Evolutionary conservation across 2,888 invertebrate genomes (phyloP), one percentile per base, ranked within the genome.

Genomic region (Tachina lurida): DNA sequence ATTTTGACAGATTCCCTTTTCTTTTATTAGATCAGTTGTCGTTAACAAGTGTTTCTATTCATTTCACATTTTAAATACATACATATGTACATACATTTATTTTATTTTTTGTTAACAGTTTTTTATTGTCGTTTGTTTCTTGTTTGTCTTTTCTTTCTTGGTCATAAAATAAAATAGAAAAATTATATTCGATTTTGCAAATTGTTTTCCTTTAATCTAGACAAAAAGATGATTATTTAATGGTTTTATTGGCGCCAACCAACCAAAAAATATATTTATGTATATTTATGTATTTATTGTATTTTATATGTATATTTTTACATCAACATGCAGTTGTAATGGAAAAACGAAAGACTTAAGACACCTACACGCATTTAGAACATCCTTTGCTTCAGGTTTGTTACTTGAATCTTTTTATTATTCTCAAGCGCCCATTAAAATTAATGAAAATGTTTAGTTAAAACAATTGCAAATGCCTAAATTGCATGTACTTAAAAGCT

Each of bases 21-120:
- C 39, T 75, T 90, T 91, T 91, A 90, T 91, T 91, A 88, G 90
- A 90, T 89, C 91, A 89, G 87, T 19, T 54, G 68, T 45, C 52
- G 60, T 52, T 2, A 43, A 73, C 75, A 83, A 83, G 83, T 82
- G 74, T 58, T 63, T 62, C 39, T 70, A 45, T 75, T 62, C 10
- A 47, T 13, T 60, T 52, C 1, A 8, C 2, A 52, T 41, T 56
- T 58, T 43, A 45, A 65, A 76, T 22, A 45, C 10, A 41, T 31
- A 31, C 7, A 31, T 31, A 0, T 31, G n/a, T n/a, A n/a, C n/a
- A n/a, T n/a, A n/a, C n/a, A 7, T 31, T 31, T 31, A 54, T 62
- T 52, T 22, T 2, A 47, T 47, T 45, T 31, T 15, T 2, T 75
- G 12, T 52, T 41, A 45, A 41, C 15, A 8, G 2, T 9, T 19